phyloP scores from a whole-genome alignment of 2,113 vertebrate genomes.

The Candoia aspera region DNA sequence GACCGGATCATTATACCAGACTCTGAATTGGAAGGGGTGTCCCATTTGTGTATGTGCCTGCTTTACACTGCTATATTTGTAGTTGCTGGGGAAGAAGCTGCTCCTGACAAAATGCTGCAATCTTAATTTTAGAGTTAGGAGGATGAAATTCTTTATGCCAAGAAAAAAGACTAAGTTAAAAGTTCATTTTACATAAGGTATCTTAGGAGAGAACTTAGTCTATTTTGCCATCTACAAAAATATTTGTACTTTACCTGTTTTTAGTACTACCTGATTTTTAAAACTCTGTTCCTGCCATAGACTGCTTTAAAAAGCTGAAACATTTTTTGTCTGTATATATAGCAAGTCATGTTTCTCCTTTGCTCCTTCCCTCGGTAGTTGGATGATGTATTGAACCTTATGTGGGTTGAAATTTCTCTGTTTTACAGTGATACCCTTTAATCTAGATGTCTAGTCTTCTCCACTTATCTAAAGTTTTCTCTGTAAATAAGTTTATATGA shows the following conservation, averaged over 20 bases:
- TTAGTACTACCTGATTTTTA: neutral
- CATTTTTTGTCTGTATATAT: neutral
- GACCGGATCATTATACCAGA: neutral
- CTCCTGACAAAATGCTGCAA: neutral
- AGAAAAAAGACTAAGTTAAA: neutral
- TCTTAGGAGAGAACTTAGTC: neutral
- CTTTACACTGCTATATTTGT: no score
- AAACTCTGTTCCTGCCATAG: neutral
- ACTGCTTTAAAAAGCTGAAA: neutral
- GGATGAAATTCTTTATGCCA: neutral
- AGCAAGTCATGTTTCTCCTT: neutral
- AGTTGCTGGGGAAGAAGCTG: neutral
- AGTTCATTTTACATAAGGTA: neutral
- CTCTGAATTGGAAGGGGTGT: neutral
- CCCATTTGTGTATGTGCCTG: no score
- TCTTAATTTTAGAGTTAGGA: neutral
- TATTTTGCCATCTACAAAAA: neutral
- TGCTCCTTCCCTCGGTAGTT: neutral
- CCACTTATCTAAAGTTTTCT: neutral
- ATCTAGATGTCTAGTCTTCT: neutral
- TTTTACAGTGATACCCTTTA: neutral
- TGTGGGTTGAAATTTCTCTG: neutral
- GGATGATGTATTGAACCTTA: neutral
- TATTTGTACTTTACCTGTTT: neutral
- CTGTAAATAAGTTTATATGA: neutral